phyloP scores from a whole-genome alignment of 2,113 vertebrate species.

The Halichoeres trimaculatus region DNA sequence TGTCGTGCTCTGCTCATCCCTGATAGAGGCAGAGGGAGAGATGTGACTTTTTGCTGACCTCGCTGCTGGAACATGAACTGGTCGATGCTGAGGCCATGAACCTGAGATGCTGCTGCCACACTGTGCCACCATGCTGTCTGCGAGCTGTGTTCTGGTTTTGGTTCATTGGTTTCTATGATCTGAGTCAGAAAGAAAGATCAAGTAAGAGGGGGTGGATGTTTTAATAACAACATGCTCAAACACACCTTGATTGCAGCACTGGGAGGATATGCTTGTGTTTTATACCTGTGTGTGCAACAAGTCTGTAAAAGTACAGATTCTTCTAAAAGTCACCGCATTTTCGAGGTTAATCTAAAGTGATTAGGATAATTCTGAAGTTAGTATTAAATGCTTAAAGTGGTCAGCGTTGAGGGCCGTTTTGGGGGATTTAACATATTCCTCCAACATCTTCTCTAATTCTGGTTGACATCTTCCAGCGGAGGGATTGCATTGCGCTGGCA shows the following conservation, averaged over 20 bases:
- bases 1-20: constrained; percentile 2
- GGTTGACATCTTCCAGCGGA: constrained; percentile 63
- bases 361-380: constrained; percentile 54
- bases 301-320: constrained; percentile 25
- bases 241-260: constrained; percentile 4
- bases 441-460: constrained; percentile 64
- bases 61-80: constrained; percentile 14
- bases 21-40: constrained; percentile 17
- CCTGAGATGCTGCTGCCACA: background rate
- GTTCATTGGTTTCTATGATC: constrained; percentile 25
- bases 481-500: constrained; percentile 67
- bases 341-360: constrained; percentile 37
- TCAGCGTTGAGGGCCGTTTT: constrained; percentile 40
- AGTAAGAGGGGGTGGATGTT: background rate
- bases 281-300: constrained; percentile 6
- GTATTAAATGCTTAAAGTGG: constrained; percentile 52
- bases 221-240: background rate
- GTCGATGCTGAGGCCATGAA: constrained; percentile 4
- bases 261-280: background rate
- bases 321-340: constrained; percentile 30
- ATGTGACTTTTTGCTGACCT: constrained; percentile 35
- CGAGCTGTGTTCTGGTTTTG: constrained; percentile 1
- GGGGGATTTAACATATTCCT: constrained; percentile 68
- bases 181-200: constrained; percentile 19
- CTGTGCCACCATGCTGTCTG: constrained; percentile 6